Percentiles rank a stretch among this genome's conserved stretches.
These are phyloP conservation scores for Drosophila malerkotliana DNA, from an alignment of 1,140 invertebrate species.

Conservation along the genomic window DNA sequence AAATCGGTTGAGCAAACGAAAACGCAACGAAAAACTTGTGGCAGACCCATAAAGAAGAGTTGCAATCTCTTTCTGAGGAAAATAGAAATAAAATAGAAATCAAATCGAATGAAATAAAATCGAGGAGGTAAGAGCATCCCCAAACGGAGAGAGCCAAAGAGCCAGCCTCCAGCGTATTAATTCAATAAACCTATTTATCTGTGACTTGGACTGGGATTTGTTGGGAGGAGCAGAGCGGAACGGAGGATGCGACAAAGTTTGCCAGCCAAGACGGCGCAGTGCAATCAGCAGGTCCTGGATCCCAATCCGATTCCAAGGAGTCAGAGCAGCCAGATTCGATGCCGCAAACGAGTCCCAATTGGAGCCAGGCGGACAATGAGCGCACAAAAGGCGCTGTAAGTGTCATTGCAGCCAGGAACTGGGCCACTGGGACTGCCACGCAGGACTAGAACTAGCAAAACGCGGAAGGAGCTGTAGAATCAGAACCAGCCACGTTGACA, in stretches of 20 bases:
- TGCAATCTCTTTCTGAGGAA: slow-evolving; percentile 36
- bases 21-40: slow-evolving; percentile 23
- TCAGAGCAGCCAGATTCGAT: slow-evolving; percentile 55
- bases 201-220: slow-evolving; percentile 41
- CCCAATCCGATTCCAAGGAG: slow-evolving; percentile 9
- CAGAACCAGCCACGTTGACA: slow-evolving; percentile 43
- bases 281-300: slow-evolving; percentile 61
- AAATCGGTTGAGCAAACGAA: slow-evolving; percentile 26
- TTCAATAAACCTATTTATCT: slow-evolving; percentile 81
- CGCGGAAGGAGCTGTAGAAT: slow-evolving; percentile 15
- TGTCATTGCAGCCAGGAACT: slow-evolving; percentile 74
- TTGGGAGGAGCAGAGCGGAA: slow-evolving; percentile 26
- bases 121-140: slow-evolving; percentile 15
- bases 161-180: slow-evolving; percentile 62
- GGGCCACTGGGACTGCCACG: slow-evolving; percentile 66
- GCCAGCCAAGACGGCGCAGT: slow-evolving; percentile 60
- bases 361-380: slow-evolving; percentile 71
- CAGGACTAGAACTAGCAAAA: slow-evolving; percentile 19
- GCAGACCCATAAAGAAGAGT: slow-evolving; percentile 31
- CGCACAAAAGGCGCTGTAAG: slow-evolving; percentile 73
- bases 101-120: slow-evolving; percentile 29
- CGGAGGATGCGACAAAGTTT: slow-evolving; percentile 77
- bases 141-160: slow-evolving; percentile 9
- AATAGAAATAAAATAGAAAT: slow-evolving; percentile 42
- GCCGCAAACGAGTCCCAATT: slow-evolving; percentile 78